Conservation (phyloP, 1,140 invertebrate genomes). For the Nephila pilipes region DNA sequence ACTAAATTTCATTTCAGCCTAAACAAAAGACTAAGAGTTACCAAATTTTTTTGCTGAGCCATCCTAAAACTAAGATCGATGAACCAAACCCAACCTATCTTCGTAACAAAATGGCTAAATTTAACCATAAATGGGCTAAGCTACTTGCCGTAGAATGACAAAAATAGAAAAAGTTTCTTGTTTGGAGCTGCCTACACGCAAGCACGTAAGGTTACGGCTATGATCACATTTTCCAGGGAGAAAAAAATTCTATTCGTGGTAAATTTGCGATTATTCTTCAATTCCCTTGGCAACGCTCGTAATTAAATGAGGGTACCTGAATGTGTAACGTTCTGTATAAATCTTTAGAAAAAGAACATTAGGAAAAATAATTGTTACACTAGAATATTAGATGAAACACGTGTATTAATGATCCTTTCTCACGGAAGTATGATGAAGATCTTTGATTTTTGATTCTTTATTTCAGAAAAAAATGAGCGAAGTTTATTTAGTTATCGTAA, state of each 20-base stretch:
- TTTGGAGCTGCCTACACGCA: not conserved
- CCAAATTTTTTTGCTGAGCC: not conserved
- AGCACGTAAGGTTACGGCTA: not conserved
- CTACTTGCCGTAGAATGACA: not conserved
- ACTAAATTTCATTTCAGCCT: too few relatives aligned
- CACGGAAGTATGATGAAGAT: too few relatives aligned
- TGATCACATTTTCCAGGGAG: not conserved
- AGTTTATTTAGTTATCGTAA: too few relatives aligned
- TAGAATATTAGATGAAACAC: not conserved
- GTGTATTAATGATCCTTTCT: constrained; percentile 16
- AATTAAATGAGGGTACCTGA: not conserved
- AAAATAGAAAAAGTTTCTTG: constrained; percentile 31
- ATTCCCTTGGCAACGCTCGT: not conserved
- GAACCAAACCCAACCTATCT: not conserved
- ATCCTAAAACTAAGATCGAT: not conserved
- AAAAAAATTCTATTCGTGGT: not conserved
- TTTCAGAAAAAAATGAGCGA: too few relatives aligned
- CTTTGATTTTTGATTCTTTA: too few relatives aligned
- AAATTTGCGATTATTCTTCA: not conserved
- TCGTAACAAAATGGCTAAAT: not conserved
- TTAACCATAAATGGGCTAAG: not conserved
- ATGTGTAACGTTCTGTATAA: not conserved
- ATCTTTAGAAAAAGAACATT: not conserved
- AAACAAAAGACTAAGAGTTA: too few relatives aligned
- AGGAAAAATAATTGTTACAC: not conserved